Percentiles rank a stretch among this genome's conserved stretches.
Evolutionary conservation across 2,113 vertebrate species (phyloP).

Genomic region (Tretioscincus oriximinensis): DNA sequence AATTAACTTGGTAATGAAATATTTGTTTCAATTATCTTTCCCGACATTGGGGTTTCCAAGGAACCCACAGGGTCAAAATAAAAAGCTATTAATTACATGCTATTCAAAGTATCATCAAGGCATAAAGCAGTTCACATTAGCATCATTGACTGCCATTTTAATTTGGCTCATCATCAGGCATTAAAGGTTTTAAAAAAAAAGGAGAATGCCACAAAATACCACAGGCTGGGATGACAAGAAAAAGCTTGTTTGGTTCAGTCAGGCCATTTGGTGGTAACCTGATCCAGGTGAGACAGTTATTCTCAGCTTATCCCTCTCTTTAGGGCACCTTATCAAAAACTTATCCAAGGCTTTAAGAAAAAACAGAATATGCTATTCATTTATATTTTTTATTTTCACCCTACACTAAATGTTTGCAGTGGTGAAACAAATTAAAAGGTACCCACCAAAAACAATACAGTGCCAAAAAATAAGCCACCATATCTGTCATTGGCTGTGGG

Average conservation of each 20-base stretch:
- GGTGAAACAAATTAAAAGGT: too few relatives aligned
- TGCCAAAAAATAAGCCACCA: background rate
- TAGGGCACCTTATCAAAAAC: background rate
- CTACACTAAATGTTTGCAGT: too few relatives aligned
- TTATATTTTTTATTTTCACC: too few relatives aligned
- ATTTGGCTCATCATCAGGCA: background rate
- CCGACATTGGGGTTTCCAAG: background rate
- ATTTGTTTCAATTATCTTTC: slow-evolving; percentile 2
- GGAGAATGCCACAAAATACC: background rate
- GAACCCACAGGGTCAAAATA: background rate
- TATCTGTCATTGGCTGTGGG: slow-evolving; percentile 1
- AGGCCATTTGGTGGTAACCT: background rate
- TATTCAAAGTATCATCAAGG: slow-evolving; percentile 20
- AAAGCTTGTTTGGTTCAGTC: background rate
- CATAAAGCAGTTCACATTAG: background rate
- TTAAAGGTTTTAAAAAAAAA: background rate
- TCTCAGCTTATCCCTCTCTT: background rate
- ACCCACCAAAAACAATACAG: too few relatives aligned
- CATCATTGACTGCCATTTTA: background rate
- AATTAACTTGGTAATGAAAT: slow-evolving; percentile 29
- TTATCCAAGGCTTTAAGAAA: background rate
- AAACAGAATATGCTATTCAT: too few relatives aligned
- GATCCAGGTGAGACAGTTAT: background rate
- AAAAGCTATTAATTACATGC: slow-evolving; percentile 25
- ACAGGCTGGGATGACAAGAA: background rate